These are phyloP conservation scores for Gymnosoma rotundatum DNA, from an alignment of 2,888 invertebrate species.

Conservation along the genomic window DNA sequence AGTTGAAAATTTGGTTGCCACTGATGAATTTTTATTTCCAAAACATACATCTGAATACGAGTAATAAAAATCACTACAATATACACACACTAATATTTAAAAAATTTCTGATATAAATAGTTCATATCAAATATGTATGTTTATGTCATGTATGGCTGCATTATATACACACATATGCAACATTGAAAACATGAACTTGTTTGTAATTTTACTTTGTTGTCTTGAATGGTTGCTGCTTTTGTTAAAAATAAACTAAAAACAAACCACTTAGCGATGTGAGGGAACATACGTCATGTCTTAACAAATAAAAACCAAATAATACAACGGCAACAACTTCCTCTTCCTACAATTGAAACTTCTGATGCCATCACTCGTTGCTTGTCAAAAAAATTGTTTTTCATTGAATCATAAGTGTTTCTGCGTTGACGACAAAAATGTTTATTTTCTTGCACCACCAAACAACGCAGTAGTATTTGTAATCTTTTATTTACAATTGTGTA, in stretches of 20 bases:
- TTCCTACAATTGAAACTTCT: constrained; percentile 38
- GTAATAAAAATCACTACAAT: constrained; percentile 2
- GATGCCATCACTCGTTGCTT: not conserved
- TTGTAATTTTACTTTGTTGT: constrained; percentile 13
- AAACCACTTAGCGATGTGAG: constrained; percentile 10
- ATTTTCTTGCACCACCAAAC: too few relatives aligned
- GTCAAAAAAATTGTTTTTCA: constrained; percentile 8
- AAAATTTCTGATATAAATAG: constrained; percentile 8
- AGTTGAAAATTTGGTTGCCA: constrained; percentile 43
- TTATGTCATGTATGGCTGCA: not conserved
- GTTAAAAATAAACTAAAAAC: constrained; percentile 51
- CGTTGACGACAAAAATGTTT: constrained; percentile 18
- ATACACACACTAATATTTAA: constrained; percentile 18
- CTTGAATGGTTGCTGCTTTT: constrained; percentile 19
- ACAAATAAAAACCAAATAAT: constrained; percentile 29
- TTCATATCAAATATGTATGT: too few relatives aligned
- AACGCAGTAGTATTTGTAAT: too few relatives aligned
- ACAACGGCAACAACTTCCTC: constrained; percentile 57
- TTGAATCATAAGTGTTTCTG: constrained; percentile 30
- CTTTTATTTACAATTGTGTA: too few relatives aligned
- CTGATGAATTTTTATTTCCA: constrained; percentile 33
- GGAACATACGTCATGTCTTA: constrained; percentile 48
- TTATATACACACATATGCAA: constrained; percentile 22
- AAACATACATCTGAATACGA: not conserved
- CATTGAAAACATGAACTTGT: constrained; percentile 37